Evolutionary conservation across 2,113 vertebrate genomes (phyloP).

Genomic region (Macroglossus sobrinus): DNA sequence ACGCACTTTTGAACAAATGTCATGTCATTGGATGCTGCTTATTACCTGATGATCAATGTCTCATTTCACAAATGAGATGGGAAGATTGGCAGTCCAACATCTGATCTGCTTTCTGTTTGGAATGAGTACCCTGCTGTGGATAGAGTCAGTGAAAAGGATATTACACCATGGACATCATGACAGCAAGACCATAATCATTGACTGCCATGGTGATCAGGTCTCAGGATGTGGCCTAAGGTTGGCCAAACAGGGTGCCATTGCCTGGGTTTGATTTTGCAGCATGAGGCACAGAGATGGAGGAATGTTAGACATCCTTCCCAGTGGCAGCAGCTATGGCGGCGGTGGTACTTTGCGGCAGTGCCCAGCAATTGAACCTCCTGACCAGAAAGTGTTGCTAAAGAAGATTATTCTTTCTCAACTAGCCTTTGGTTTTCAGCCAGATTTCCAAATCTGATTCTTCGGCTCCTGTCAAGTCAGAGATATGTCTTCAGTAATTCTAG

Average conservation of each 20-base stretch:
- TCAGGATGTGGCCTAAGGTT: neutral
- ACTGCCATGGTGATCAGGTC: neutral
- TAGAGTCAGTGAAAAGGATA: neutral
- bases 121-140: neutral
- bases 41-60: neutral
- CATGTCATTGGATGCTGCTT: neutral
- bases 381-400: neutral
- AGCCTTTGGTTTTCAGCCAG: neutral
- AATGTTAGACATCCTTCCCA: neutral
- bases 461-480: neutral
- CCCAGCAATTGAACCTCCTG: neutral
- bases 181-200: neutral
- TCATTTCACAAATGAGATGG: neutral
- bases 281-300: neutral
- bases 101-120: neutral
- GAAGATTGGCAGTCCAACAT: neutral
- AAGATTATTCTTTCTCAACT: neutral
- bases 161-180: neutral
- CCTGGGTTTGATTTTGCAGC: neutral
- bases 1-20: neutral
- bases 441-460: neutral
- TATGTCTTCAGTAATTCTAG: neutral
- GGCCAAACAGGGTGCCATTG: neutral
- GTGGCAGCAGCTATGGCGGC: neutral
- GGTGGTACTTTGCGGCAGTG: neutral